Evolutionary conservation across 2,113 vertebrate species (phyloP).

Genomic region (Tichodroma muraria): DNA sequence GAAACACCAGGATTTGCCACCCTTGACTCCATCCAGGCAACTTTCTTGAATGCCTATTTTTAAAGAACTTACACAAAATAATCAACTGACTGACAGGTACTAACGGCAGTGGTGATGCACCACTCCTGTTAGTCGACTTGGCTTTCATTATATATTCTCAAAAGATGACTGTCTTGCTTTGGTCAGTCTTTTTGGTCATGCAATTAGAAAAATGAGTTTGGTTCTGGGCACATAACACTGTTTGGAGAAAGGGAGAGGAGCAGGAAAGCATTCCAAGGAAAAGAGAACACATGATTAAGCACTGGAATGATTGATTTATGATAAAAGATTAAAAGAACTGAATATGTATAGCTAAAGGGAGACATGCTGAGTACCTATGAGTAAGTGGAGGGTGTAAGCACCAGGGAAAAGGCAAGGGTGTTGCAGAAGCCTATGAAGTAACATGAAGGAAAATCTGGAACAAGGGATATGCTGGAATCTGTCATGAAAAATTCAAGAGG

Average conservation of each 20-base stretch:
- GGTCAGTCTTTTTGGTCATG: neutral
- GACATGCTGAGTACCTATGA: slow-evolving; percentile 34
- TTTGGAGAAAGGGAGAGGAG: neutral
- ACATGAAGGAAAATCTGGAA: neutral
- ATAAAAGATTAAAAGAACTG: slow-evolving; percentile 55
- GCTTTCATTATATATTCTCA: neutral
- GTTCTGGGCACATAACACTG: neutral
- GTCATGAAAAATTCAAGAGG: neutral
- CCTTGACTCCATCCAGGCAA: neutral
- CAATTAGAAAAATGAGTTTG: neutral
- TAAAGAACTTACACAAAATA: neutral
- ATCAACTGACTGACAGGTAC: neutral
- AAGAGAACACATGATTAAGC: slow-evolving; percentile 18
- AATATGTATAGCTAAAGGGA: slow-evolving; percentile 63
- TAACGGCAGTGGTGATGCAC: neutral
- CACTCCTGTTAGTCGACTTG: neutral
- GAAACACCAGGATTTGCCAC: neutral
- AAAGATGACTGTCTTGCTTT: neutral
- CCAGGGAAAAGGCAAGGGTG: neutral
- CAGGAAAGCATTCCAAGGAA: neutral
- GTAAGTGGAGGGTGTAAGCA: neutral
- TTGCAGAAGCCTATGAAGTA: neutral
- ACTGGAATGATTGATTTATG: slow-evolving; percentile 60
- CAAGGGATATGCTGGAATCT: neutral
- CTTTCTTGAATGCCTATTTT: neutral